Evolutionary conservation across 1,140 invertebrate species (phyloP), one percentile per base, ranked within the genome.

Genomic region (Drosophila nebulosa): DNA sequence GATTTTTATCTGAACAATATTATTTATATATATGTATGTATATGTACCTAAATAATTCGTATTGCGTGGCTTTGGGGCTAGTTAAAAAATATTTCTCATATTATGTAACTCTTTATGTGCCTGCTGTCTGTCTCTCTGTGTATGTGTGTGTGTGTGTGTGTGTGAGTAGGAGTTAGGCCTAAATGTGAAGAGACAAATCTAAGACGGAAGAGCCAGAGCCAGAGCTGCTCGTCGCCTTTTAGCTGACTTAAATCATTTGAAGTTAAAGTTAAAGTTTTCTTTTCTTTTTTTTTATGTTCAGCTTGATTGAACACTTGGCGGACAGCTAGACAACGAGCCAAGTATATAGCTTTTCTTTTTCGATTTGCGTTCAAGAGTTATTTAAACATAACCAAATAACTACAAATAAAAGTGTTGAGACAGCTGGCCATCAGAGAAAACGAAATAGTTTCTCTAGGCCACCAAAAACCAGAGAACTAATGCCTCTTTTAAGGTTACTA

Each of bases 121-220:
- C 12, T 10, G 1, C 30, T 3, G 9, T 32, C 30, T 32, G 9
- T 32, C 30, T 32, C 30, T 12, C 30, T 32, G 1, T 32, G 2
- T 32, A 24, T 58, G 21, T 46, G 36, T 22, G 30, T n/a, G 35
- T 30, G 39, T 59, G 9, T 60, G 61, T 55, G 27, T 46, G 26
- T 75, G 64, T 32, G 72, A 21, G 26, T 22, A 7, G 39, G 21
- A 36, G 39, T 46, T 46, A 21, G 4, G 39, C 39, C 39, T 21
- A 21, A 18, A 16, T 21, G 16, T 46, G 39, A 46, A 46, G 7
- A 39, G 39, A 26, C 18, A 66, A 69, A 85, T 84, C 79, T 72
- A 66, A 84, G 79, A 84, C 75, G 79, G 79, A 84, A 85, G 79
- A 84, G 71, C 39, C 16, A n/a, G n/a, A n/a, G n/a, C n/a, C n/a